A percentile compares a stretch with the other conserved stretches of the same genome.
phyloP scores from a whole-genome alignment of 2,113 vertebrate species.

The Leptobrachium leishanense region DNA sequence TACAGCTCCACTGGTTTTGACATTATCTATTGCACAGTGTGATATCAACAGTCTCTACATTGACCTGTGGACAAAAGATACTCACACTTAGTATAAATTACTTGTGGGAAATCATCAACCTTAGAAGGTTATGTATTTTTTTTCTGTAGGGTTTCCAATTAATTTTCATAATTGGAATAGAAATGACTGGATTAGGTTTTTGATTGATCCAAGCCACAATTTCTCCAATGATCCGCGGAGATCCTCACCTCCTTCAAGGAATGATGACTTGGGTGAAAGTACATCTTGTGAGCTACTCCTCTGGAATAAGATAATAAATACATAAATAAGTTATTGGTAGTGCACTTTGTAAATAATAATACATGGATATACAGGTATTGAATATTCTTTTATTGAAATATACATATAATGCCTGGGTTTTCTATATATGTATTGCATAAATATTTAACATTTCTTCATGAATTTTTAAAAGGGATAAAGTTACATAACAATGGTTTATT shows the following conservation, averaged over 20 bases:
- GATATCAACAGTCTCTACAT: conserved; percentile 28
- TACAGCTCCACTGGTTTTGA: conserved; percentile 27
- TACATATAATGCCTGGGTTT: no score
- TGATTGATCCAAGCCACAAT: neutral
- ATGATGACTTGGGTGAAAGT: neutral
- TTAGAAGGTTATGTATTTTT: conserved; percentile 20
- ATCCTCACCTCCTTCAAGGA: neutral
- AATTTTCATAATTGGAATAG: neutral
- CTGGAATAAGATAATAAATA: neutral
- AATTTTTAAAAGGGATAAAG: no score
- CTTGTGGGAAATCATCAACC: neutral
- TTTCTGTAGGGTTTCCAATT: neutral
- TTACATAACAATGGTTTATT: no score
- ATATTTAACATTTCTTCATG: no score
- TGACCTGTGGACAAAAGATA: conserved; percentile 20
- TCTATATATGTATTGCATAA: no score
- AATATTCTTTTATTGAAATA: no score
- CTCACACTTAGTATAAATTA: conserved; percentile 8
- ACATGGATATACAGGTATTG: no score
- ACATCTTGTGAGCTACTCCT: neutral
- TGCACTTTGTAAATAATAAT: neutral
- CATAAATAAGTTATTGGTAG: neutral
- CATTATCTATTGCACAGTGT: conserved; percentile 34
- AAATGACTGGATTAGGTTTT: neutral
- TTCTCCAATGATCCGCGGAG: neutral